Evolutionary conservation across 2,888 invertebrate species (phyloP), one percentile per base, ranked within the genome.

Genomic region (Slavum lentiscoides): DNA sequence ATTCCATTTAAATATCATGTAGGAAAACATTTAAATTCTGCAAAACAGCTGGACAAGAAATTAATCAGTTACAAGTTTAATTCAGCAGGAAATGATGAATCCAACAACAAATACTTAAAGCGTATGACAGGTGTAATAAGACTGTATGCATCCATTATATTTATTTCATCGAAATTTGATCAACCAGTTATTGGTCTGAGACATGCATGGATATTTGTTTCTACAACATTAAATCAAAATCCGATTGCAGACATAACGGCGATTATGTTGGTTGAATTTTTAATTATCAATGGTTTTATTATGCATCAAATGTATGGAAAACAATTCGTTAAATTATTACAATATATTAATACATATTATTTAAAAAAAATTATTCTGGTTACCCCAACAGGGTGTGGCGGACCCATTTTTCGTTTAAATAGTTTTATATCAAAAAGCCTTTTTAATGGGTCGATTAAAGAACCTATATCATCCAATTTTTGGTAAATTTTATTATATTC

Each of bases 91-190:
- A 89, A 89, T 73, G 89, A 94, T 15, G 96, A 96, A 86, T 91
- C 91, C 83, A 93, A 95, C n/a, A n/a, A n/a, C n/a, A n/a, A n/a
- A n/a, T n/a, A n/a, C 87, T 87, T 96, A 49, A 93, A 92, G 85
- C 89, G 96, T 83, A 94, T 96, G 91, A 91, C 93, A 0, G 96
- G 96, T n/a, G 89, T 94, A 74, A 92, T 94, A 85, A 89, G 92
- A 83, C 88, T 97, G 0, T 93, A 92, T 86, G 92, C 93, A 83
- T 93, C 96, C 7, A 91, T 96, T 64, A 90, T 94, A 86, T 90
- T 94, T 43, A 90, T 92, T 0, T 74, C 83, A 3, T 82, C 83
- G 11, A 83, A 83, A 37, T 74, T 82, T 0, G 66, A 81, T 19
- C 53, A 67, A 67, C 91, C 92, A 85, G 58, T 80, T 13, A 58